Conservation (phyloP, 1,140 invertebrate genomes). For the Halictus rubicundus region DNA sequence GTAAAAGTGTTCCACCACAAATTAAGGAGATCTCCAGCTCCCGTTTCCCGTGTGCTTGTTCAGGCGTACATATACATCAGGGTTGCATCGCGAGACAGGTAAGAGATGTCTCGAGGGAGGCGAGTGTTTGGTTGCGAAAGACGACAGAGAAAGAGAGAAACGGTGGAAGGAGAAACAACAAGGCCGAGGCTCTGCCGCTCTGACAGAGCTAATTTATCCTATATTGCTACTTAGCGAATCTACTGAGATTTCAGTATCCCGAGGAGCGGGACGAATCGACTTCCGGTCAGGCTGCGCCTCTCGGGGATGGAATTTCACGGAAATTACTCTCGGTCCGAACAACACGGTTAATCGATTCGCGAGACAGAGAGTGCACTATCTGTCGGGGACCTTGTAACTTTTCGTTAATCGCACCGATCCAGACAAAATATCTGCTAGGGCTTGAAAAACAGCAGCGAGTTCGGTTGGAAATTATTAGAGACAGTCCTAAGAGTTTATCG, state of each 20-base stretch:
- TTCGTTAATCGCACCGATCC: conserved; percentile 10
- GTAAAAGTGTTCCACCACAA: background rate
- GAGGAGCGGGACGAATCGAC: conserved; percentile 44
- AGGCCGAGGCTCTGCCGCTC: conserved; percentile 36
- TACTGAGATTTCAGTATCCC: conserved; percentile 55
- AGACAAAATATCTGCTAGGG: no score
- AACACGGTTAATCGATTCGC: conserved; percentile 59
- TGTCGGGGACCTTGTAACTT: background rate
- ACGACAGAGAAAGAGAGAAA: conserved; percentile 46
- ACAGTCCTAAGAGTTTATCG: no score
- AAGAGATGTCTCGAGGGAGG: conserved; percentile 49
- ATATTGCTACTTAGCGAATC: conserved; percentile 59
- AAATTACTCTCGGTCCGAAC: conserved; percentile 56
- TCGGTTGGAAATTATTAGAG: no score
- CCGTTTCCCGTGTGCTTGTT: background rate
- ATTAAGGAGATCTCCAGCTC: conserved; percentile 16
- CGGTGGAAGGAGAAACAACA: conserved; percentile 22
- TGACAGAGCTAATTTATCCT: conserved; percentile 65
- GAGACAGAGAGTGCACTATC: conserved; percentile 27
- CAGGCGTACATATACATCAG: conserved; percentile 23
- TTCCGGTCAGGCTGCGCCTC: conserved; percentile 59
- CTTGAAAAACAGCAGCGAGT: no score
- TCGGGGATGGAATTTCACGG: conserved; percentile 50
- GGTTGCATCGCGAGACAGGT: conserved; percentile 46
- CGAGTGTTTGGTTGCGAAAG: conserved; percentile 47